phyloP scores from a whole-genome alignment of 2,888 invertebrate genomes.

The Perizoma flavofasciatum region DNA sequence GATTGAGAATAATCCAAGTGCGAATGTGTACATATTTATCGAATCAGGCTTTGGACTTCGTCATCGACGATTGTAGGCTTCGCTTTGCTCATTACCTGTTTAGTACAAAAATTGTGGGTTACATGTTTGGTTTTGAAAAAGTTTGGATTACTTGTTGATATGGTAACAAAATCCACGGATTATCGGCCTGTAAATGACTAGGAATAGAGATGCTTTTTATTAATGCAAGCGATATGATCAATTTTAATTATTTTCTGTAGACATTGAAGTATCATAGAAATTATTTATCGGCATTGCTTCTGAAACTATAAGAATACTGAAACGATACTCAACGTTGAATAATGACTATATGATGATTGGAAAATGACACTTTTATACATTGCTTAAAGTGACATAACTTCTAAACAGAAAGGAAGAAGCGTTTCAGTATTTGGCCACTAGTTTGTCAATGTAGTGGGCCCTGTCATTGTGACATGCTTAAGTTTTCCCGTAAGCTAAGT shows the following conservation, averaged over 20 bases:
- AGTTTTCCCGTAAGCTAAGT: conserved; percentile 7
- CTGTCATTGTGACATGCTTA: conserved; percentile 4
- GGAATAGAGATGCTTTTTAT: conserved; percentile 13
- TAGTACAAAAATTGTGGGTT: conserved; percentile 72
- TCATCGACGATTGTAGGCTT: conserved; percentile 36
- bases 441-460: too few species aligned
- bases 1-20: conserved; percentile 59
- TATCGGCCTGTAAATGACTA: conserved; percentile 11
- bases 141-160: conserved; percentile 48
- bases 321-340: too few species aligned
- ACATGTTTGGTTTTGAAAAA: conserved; percentile 49
- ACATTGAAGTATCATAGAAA: conserved; percentile 17
- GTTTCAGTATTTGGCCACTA: too few species aligned
- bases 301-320: background rate
- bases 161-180: conserved; percentile 26
- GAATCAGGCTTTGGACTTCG: conserved; percentile 28
- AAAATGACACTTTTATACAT: too few species aligned
- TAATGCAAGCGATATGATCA: conserved; percentile 23
- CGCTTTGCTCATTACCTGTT: conserved; percentile 78
- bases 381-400: too few species aligned
- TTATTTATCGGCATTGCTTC: background rate
- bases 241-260: conserved; percentile 20
- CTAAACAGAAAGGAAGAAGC: too few species aligned
- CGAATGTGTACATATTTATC: conserved; percentile 26
- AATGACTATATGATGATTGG: too few species aligned